Evolutionary conservation across 1,140 invertebrate species (phyloP), one percentile per base, ranked within the genome.

Genomic region (Hypothenemus hampei): DNA sequence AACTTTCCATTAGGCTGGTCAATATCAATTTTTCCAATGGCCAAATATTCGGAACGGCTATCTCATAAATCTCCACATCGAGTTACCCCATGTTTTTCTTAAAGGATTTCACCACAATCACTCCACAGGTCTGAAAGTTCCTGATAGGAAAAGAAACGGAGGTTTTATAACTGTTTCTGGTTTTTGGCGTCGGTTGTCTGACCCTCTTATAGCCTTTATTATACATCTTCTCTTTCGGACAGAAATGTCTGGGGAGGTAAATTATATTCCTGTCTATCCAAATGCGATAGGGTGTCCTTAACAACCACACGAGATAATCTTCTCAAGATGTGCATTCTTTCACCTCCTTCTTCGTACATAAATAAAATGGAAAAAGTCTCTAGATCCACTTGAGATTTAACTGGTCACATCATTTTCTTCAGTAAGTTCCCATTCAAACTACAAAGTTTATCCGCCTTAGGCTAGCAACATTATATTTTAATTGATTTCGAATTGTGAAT

Each of bases 71-170:
- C 51, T 54, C 37, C 26, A 16, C 13, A 22, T 15, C 31, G 43
- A 41, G 18, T 22, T 54, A 52, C 36, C 49, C 37, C 51, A 45
- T 43, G 39, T 54, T 44, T 54, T 54, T 54, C 43, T 45, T 43
- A 23, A 45, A 54, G 51, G 51, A 54, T 54, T 54, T 54, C 20
- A 22, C 53, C 53, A 56, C 53, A 56, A 56, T 56, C 53, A 56
- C 53, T 56, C 53, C 31, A 56, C 53, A 56, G 53, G 44, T 56
- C 53, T 56, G 53, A 31, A 48, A 40, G 35, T 48, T 49, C 44
- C 45, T 49, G 53, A 56, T 56, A 56, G 44, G 53, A 56, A 47
- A 47, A 43, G 53, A 47, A 56, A 56, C 53, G 53, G 18, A 16
- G 37, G 26, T 56, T 56, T 56, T 56, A 48, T 49, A 54, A 54